phyloP scores from a whole-genome alignment of 2,113 vertebrate genomes.

The Actenoides hombroni region DNA sequence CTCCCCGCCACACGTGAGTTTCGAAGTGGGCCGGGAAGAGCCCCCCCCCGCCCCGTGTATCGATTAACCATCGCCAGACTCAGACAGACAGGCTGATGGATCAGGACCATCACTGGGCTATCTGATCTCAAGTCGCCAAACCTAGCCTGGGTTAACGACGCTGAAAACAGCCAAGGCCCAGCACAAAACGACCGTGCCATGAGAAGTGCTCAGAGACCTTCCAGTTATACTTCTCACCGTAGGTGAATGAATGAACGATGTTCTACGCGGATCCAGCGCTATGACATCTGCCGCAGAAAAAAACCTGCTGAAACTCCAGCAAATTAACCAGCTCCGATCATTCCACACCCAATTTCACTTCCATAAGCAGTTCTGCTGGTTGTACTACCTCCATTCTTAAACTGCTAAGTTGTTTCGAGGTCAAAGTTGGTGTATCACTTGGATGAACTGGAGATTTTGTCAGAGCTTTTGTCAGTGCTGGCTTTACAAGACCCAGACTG shows the following conservation, averaged over 20 bases:
- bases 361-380: background rate
- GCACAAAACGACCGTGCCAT: fast-evolving
- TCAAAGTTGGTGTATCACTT: background rate
- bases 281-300: background rate
- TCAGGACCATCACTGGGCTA: fast-evolving
- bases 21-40: background rate
- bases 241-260: too few relatives aligned
- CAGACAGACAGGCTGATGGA: background rate
- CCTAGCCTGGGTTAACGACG: background rate
- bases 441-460: background rate
- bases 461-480: background rate
- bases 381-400: background rate
- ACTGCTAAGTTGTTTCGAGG: background rate
- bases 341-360: background rate
- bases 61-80: background rate
- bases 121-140: background rate
- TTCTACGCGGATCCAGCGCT: background rate
- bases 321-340: background rate
- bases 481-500: background rate
- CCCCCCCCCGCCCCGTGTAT: background rate
- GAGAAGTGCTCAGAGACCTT: background rate
- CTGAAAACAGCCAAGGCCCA: background rate
- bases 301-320: background rate
- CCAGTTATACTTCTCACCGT: fast-evolving
- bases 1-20: background rate